These are phyloP conservation scores for Drosophila setifemur DNA, from an alignment of 1,140 invertebrate genomes.

Conservation along the genomic window DNA sequence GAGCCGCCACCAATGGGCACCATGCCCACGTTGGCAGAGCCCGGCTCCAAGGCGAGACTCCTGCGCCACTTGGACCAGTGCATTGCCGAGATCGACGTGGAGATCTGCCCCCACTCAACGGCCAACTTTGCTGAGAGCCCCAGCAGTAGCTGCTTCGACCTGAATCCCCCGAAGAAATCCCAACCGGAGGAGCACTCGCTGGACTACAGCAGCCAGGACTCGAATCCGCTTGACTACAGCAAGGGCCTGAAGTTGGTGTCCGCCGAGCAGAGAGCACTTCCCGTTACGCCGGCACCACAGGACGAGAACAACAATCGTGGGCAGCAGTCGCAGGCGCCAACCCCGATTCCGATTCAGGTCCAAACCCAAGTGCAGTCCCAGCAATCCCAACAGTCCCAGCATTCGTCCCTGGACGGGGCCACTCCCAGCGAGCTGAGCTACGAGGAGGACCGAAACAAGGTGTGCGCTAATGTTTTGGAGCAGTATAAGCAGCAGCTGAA, in stretches of 20 bases:
- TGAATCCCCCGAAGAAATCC: constrained; percentile 45
- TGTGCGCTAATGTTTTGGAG: constrained; percentile 69
- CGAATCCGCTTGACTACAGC: constrained; percentile 80
- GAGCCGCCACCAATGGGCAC: constrained; percentile 85
- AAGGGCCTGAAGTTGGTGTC: constrained; percentile 61
- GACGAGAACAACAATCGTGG: constrained; percentile 79
- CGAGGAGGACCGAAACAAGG: constrained; percentile 52
- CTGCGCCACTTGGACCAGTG: constrained; percentile 88
- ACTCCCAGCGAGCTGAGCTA: constrained; percentile 46
- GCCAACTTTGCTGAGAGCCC: constrained; percentile 70
- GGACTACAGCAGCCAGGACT: constrained; percentile 81
- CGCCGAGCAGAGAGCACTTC: constrained; percentile 39
- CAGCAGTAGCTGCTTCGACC: constrained; percentile 66
- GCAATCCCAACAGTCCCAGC: constrained; percentile 19
- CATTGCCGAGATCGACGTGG: constrained; percentile 87
- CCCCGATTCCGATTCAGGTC: constrained; percentile 18
- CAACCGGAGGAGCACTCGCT: constrained; percentile 72
- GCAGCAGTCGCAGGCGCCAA: constrained; percentile 31
- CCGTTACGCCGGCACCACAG: constrained; percentile 46
- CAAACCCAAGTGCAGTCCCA: constrained; percentile 18
- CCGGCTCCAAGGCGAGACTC: constrained; percentile 87
- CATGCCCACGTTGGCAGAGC: constrained; percentile 86
- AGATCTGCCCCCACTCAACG: constrained; percentile 84
- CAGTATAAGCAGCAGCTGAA: constrained; percentile 69
- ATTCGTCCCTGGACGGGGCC: constrained; percentile 15